A percentile compares a stretch with the other conserved stretches of the same genome.
phyloP scores from a whole-genome alignment of 2,113 vertebrate species.

The Notarius quadriscutis region DNA sequence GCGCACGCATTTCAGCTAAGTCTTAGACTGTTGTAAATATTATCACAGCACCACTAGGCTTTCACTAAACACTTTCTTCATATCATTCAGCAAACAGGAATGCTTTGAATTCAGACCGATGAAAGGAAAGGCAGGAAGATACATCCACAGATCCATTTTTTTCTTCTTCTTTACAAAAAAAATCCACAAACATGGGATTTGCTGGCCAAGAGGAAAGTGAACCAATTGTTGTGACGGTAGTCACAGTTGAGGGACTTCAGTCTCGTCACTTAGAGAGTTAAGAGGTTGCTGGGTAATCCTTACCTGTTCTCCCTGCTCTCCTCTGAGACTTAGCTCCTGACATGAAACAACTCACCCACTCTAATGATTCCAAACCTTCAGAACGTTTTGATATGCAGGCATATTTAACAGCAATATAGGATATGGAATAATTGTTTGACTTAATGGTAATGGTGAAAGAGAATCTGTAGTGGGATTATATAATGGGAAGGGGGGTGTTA shows the following conservation, averaged over 20 bases:
- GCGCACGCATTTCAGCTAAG: background rate
- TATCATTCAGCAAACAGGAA: background rate
- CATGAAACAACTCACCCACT: constrained; percentile 2
- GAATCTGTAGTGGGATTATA: background rate
- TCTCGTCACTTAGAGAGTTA: constrained; percentile 40
- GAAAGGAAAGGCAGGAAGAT: background rate
- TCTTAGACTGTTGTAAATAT: constrained; percentile 23
- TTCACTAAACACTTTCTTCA: background rate
- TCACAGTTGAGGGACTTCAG: constrained; percentile 23
- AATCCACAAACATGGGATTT: background rate
- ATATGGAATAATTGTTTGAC: background rate
- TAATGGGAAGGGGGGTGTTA: background rate
- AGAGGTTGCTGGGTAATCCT: constrained; percentile 30
- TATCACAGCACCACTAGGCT: constrained; percentile 13
- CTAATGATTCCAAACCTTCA: background rate
- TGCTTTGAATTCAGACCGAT: background rate
- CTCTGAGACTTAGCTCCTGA: constrained; percentile 26
- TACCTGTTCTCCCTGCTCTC: constrained; percentile 32
- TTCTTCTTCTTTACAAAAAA: constrained; percentile 4
- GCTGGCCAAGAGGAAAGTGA: constrained; percentile 6
- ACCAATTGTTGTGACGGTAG: constrained; percentile 31
- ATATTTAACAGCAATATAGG: background rate
- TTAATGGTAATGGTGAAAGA: background rate
- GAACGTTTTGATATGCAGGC: background rate
- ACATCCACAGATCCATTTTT: constrained; percentile 15